Evolutionary conservation across 2,888 invertebrate genomes (phyloP), one percentile per base, ranked within the genome.

Genomic region (Latrodectus hesperus): DNA sequence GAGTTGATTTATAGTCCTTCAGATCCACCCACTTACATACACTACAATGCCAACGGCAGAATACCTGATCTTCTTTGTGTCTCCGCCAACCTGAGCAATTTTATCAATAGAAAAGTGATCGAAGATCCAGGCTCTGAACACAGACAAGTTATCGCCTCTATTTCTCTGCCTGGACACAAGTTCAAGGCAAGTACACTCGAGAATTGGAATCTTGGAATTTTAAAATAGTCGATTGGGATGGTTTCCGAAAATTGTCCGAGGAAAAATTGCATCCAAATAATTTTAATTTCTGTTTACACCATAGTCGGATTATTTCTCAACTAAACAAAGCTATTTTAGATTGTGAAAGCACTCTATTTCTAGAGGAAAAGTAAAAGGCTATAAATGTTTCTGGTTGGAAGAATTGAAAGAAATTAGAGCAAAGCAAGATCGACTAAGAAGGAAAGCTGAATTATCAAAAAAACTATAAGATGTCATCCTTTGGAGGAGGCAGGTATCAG

Each of bases 1-100:
- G 67, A 67, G 67, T n/a, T 67, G 2, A 67, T 67, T 67, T 10
- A 17, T 10, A n/a, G 9, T 67, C 16, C 4, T n/a, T 67, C 67
- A 16, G 67, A 67, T 55, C 55, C 55, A 55, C 55, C 55, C 11
- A 55, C 67, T n/a, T 67, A 67, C n/a, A 67, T 67, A 16, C 67
- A 67, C 17, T 67, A 67, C 67, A 67, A 67, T 67, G 67, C 0
- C 12, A 67, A 67, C 17, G 3, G 65, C 17, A 67, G 16, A 1
- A 67, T 10, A 9, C 10, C 67, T 17, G 6, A 67, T 67, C n/a
- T 67, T 6, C 22, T 22, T 9, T 10, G 0, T 67, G 67, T 17
- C 17, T 67, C 67, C 17, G 14, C 17, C 17, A 0, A 67, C 17
- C 8, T 67, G 17, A 17, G 11, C 17, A 17, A 14, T 67, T 16